These are phyloP conservation scores for Netelia virgata DNA, from an alignment of 2,888 invertebrate species.

Conservation along the genomic window DNA sequence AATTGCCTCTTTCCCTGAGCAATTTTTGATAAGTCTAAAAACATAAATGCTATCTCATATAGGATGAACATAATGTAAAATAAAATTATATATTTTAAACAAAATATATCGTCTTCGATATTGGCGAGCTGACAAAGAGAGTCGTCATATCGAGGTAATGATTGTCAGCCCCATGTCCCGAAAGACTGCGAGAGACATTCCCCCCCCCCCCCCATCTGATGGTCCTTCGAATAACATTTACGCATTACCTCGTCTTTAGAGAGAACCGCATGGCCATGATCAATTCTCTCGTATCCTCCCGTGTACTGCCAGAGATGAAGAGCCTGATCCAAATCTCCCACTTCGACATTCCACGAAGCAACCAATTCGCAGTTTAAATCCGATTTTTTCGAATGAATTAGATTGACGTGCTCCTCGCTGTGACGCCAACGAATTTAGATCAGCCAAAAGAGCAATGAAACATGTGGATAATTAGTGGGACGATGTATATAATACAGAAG, in stretches of 20 bases:
- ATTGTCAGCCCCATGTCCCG: background rate
- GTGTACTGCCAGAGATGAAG: constrained; percentile 98
- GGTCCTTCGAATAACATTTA: too few relatives aligned
- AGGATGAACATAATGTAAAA: too few relatives aligned
- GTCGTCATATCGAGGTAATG: background rate
- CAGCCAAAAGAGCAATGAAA: background rate
- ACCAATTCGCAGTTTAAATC: constrained; percentile 94
- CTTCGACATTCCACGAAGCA: constrained; percentile 98
- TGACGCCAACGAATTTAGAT: background rate
- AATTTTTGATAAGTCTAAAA: constrained; percentile 90
- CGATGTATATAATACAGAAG: too few relatives aligned
- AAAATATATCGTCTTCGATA: too few relatives aligned
- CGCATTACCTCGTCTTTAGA: constrained; percentile 88
- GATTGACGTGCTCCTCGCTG: constrained; percentile 92
- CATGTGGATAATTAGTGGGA: background rate
- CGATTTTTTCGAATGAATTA: constrained; percentile 90
- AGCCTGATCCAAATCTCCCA: constrained; percentile 99
- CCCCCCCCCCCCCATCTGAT: background rate
- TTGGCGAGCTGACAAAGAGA: too few relatives aligned
- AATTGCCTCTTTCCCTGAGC: constrained; percentile 91
- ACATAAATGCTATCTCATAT: too few relatives aligned
- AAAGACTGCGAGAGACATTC: background rate
- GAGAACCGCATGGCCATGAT: constrained; percentile 90
- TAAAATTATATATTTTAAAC: too few relatives aligned
- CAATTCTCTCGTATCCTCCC: constrained; percentile 96